A percentile compares a stretch with the other conserved stretches of the same genome.
phyloP scores from a whole-genome alignment of 2,797 vertebrate genomes.

The Sphenopsis melanotis region DNA sequence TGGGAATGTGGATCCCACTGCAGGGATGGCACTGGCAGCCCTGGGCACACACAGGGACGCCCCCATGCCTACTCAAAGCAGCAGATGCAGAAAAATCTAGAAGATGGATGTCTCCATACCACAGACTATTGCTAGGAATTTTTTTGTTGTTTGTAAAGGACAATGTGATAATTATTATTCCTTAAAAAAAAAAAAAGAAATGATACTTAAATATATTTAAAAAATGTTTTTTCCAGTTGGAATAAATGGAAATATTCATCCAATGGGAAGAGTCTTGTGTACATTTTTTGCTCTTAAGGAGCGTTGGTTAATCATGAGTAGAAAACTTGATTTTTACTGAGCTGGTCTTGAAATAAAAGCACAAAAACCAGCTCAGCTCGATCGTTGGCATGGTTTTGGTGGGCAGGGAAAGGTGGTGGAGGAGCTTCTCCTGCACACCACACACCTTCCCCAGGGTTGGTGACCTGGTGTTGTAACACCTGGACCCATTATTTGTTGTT shows the following conservation, averaged over 20 bases:
- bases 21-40: neutral
- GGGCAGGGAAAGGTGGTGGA: neutral
- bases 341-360: neutral
- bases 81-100: constrained; percentile 45
- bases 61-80: constrained; percentile 22
- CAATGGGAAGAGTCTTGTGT: constrained; percentile 43
- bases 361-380: neutral
- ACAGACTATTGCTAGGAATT: constrained; percentile 63
- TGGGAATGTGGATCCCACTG: neutral
- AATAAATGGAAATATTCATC: constrained; percentile 58
- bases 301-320: neutral
- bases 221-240: constrained; percentile 53
- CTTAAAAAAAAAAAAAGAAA: constrained; percentile 41
- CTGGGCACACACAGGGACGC: neutral
- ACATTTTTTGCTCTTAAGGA: constrained; percentile 17
- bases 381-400: neutral
- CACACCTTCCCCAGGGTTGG: neutral
- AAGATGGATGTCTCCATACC: constrained; percentile 59
- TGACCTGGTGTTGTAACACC: neutral
- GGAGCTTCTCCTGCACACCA: neutral
- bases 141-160: constrained; percentile 68
- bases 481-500: neutral
- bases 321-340: neutral
- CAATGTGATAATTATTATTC: constrained; percentile 68
- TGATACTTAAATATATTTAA: constrained; percentile 58